These are phyloP conservation scores for Varanus komodoensis DNA, from an alignment of 2,113 vertebrate species.

Conservation along the genomic window DNA sequence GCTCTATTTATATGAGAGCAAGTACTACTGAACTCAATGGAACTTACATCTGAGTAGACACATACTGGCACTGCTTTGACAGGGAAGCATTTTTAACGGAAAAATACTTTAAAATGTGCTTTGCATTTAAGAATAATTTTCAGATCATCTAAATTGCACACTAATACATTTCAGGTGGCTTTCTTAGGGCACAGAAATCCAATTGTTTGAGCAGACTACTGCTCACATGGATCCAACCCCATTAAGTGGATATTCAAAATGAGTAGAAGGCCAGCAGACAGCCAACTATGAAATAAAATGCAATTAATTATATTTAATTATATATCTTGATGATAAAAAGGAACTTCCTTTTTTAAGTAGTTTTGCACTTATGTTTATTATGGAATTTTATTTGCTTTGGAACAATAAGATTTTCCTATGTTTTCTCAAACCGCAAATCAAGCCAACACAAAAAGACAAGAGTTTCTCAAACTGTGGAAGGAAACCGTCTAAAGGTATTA, in stretches of 20 bases:
- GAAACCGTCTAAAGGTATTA: neutral
- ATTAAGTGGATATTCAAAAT: neutral
- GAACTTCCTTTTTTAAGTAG: neutral
- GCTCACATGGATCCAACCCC: neutral
- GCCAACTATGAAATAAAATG: fast-evolving
- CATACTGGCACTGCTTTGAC: neutral
- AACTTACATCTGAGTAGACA: too few relatives aligned
- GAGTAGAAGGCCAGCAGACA: fast-evolving
- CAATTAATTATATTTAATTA: neutral
- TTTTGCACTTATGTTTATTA: neutral
- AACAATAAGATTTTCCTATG: neutral
- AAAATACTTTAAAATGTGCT: neutral
- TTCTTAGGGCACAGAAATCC: too few relatives aligned
- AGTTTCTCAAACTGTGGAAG: neutral
- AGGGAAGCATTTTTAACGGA: neutral
- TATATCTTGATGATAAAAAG: neutral
- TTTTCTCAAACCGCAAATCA: neutral
- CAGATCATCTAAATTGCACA: neutral
- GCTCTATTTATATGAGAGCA: too few relatives aligned
- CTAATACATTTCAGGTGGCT: too few relatives aligned
- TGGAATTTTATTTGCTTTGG: neutral
- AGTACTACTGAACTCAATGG: too few relatives aligned
- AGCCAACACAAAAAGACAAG: neutral
- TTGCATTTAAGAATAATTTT: neutral
- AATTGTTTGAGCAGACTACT: too few relatives aligned